Evolutionary conservation across 2,113 vertebrate genomes (phyloP).

Genomic region (Mesembrinibis cayennensis): DNA sequence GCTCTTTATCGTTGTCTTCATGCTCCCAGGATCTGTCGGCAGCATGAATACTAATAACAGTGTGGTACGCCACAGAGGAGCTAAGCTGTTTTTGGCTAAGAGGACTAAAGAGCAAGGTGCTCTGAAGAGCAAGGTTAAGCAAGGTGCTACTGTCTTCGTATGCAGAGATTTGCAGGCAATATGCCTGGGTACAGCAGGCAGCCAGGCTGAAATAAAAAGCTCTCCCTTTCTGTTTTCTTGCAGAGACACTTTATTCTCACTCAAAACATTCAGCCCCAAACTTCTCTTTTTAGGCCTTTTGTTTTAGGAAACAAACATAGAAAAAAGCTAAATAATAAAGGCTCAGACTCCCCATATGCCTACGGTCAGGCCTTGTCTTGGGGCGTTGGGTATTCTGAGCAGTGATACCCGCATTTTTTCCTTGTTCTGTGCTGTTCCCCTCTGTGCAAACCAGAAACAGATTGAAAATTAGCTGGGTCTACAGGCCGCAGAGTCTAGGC

Average conservation of each 20-base stretch:
- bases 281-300: neutral
- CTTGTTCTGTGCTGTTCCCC: neutral
- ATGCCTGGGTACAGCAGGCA: neutral
- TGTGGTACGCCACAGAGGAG: neutral
- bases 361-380: neutral
- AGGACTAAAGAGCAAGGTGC: neutral
- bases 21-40: neutral
- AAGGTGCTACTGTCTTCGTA: neutral
- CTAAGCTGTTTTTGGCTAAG: neutral
- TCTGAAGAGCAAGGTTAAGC: neutral
- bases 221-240: neutral
- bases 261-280: neutral
- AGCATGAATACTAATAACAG: neutral
- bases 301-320: neutral
- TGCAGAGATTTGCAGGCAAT: neutral
- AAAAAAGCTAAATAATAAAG: neutral
- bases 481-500: neutral
- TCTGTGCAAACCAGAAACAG: neutral
- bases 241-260: neutral
- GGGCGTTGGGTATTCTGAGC: neutral
- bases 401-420: accelerated
- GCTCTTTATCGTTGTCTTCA: neutral
- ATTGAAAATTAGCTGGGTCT: neutral
- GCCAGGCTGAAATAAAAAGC: neutral
- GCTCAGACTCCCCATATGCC: neutral